Evolutionary conservation across 2,113 vertebrate genomes (phyloP), one percentile per base, ranked within the genome.

Genomic region (Callipepla californica): DNA sequence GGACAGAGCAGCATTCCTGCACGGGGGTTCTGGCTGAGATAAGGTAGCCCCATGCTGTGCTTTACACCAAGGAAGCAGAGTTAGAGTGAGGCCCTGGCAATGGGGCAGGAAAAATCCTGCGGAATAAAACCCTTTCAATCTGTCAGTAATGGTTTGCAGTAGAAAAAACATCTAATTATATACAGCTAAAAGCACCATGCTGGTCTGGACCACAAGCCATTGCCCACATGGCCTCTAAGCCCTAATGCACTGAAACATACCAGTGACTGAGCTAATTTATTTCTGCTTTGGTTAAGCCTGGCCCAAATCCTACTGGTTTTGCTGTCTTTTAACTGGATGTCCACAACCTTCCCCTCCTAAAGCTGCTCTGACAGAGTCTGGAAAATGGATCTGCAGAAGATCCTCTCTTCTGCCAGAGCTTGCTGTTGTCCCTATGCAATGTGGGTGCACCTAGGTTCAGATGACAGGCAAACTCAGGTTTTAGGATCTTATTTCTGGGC

Each of bases 1-100:
- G 95, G 67, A 75, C 57, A 80, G 79, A 55, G 65, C 76, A 85
- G 28, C 91, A 92, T 95, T 92, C 91, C 91, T 94, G 34, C 8
- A 6, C n/a, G 11, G 67, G 75, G 58, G 74, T 76, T 92, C 81
- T 89, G 91, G 32, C 7, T 89, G 80, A 95, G 93, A 94, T 95
- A 94, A 96, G 87, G 79, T 82, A 92, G 80, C 83, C 69, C 66
- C 86, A 73, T 6, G 0, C 63, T 13, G 67, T 79, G 91, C 94
- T 96, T 95, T 89, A 89, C 75, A 85, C 78, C 58, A 45, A 76
- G 67, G 55, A 91, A 77, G 26, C 1, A 1, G 34, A 63, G 70
- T 1, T 55, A 1, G 20, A 91, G 58, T 21, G 34, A 83, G 44
- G 22, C 68, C 72, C 73, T 85, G 67, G 70, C 28, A 82, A 79